Evolutionary conservation across 1,140 invertebrate genomes (phyloP).

Genomic region (Zaprionus taronus): DNA sequence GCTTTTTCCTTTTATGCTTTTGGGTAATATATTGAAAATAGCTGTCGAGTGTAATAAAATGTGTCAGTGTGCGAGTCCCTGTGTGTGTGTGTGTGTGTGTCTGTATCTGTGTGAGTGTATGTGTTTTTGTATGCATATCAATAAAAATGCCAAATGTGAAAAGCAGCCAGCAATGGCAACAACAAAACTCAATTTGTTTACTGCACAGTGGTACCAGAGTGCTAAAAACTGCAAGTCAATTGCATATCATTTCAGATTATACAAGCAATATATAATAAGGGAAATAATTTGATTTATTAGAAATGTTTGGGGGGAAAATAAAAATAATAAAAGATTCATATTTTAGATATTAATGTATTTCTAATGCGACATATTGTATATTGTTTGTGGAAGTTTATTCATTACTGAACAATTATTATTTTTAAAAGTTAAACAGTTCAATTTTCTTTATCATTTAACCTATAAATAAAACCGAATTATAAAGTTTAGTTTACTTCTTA

Average conservation of each 20-base stretch:
- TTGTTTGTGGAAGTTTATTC: too few relatives aligned
- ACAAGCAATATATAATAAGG: too few relatives aligned
- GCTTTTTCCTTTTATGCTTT: slow-evolving; percentile 72
- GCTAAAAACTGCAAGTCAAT: neutral
- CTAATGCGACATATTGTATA: too few relatives aligned
- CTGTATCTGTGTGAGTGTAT: slow-evolving; percentile 7
- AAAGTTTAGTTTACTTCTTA: neutral
- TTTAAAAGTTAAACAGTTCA: too few relatives aligned
- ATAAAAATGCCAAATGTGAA: slow-evolving; percentile 77
- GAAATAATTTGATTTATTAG: too few relatives aligned
- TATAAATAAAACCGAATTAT: too few relatives aligned
- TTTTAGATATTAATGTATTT: too few relatives aligned
- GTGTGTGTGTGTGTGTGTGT: slow-evolving; percentile 13
- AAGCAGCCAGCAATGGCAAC: slow-evolving; percentile 57
- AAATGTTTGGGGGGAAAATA: too few relatives aligned
- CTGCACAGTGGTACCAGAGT: slow-evolving; percentile 45
- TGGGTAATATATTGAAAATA: slow-evolving; percentile 82
- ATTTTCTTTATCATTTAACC: too few relatives aligned
- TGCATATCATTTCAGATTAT: neutral
- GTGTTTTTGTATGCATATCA: slow-evolving; percentile 70
- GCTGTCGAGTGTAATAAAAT: slow-evolving; percentile 81
- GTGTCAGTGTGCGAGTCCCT: slow-evolving; percentile 37
- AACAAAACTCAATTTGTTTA: slow-evolving; percentile 76
- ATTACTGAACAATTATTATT: too few relatives aligned
- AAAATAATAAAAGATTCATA: too few relatives aligned